phyloP scores from a whole-genome alignment of 2,888 invertebrate genomes.

The Mellilla xanthometata region DNA sequence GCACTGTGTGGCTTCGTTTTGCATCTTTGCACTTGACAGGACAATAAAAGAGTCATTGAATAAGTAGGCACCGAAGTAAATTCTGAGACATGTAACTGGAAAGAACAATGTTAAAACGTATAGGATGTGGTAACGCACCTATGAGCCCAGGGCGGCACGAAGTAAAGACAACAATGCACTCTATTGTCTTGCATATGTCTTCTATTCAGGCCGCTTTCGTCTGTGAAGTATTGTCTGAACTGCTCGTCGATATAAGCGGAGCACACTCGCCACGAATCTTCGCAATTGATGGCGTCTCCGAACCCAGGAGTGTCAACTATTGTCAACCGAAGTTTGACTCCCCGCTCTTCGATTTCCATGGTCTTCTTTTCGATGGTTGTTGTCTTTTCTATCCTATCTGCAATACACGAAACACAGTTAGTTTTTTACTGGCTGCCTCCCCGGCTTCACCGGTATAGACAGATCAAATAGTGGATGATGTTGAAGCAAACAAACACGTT shows the following conservation, averaged over 20 bases:
- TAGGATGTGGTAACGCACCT: constrained; percentile 83
- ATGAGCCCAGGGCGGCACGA: constrained; percentile 97
- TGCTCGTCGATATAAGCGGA: constrained; percentile 97
- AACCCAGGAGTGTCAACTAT: constrained; percentile 98
- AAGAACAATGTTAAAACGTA: constrained; percentile 8
- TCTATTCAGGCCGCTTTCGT: constrained; percentile 97
- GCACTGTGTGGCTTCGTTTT: constrained; percentile 5
- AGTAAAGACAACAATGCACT: constrained; percentile 97
- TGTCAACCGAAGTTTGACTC: constrained; percentile 94
- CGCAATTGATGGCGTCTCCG: constrained; percentile 96
- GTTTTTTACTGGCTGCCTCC: too few relatives aligned
- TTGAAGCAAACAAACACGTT: too few relatives aligned
- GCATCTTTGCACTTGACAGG: constrained; percentile 9
- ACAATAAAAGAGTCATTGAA: constrained; percentile 17
- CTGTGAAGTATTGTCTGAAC: constrained; percentile 91
- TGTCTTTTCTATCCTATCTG: constrained; percentile 86
- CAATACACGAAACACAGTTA: constrained; percentile 38
- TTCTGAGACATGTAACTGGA: too few relatives aligned
- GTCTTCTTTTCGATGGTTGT: constrained; percentile 90
- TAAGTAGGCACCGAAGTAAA: too few relatives aligned
- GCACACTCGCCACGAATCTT: constrained; percentile 96
- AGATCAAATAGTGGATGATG: too few relatives aligned
- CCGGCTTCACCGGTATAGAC: too few relatives aligned
- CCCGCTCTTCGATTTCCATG: constrained; percentile 97
- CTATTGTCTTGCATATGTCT: constrained; percentile 97